phyloP scores from a whole-genome alignment of 2,113 vertebrate species.

The Pseudonaja textilis region DNA sequence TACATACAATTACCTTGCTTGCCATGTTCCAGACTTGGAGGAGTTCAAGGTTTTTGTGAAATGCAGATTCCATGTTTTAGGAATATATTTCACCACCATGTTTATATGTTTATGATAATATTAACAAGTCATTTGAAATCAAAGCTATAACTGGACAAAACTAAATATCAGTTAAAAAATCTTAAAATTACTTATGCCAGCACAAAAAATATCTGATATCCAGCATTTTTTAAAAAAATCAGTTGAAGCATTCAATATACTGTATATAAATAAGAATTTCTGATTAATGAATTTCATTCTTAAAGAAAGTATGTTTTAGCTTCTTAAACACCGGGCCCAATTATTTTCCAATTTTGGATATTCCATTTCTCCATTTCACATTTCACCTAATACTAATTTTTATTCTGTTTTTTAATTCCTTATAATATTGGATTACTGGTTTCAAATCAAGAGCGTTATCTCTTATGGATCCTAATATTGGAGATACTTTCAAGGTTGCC shows the following conservation, averaged over 20 bases:
- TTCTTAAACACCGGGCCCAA: background rate
- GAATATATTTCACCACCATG: background rate
- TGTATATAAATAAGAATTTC: background rate
- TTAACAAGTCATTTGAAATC: background rate
- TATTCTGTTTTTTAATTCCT: background rate
- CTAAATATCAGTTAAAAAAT: background rate
- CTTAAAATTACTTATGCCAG: background rate
- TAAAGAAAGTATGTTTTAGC: background rate
- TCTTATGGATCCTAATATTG: background rate
- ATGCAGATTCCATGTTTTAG: background rate
- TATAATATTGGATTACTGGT: background rate
- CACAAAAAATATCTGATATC: background rate
- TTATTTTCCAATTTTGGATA: background rate
- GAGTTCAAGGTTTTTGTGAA: background rate
- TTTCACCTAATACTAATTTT: background rate
- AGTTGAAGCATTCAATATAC: background rate
- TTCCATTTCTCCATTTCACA: background rate
- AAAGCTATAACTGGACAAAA: background rate
- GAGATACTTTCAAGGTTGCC: background rate
- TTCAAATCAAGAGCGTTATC: background rate
- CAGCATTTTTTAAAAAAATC: background rate
- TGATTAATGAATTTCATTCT: background rate
- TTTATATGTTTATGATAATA: background rate
- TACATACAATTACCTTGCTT: background rate
- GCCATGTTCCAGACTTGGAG: background rate